Conservation (phyloP, 2,797 vertebrate species). For the Echiichthys vipera region DNA sequence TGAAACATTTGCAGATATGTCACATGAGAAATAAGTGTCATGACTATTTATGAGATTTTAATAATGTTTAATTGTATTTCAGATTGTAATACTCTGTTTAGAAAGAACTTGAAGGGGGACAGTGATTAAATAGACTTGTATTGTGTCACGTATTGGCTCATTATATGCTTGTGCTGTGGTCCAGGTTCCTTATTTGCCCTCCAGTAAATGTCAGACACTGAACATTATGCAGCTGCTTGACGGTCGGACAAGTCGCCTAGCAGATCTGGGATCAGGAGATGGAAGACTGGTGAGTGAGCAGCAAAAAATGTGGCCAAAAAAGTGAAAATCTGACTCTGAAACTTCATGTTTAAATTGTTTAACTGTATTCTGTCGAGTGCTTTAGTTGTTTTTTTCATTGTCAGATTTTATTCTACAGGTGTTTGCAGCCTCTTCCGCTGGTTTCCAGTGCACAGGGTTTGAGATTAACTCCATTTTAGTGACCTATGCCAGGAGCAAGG, state of each 20-base stretch:
- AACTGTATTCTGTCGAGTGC: neutral
- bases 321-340: neutral
- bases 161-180: constrained; percentile 31
- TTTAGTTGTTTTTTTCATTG: neutral
- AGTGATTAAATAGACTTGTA: neutral
- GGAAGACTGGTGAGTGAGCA: constrained; percentile 79
- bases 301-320: neutral
- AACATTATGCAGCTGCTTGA: constrained; percentile 82
- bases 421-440: constrained; percentile 79
- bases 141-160: constrained; percentile 5
- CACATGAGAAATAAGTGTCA: neutral
- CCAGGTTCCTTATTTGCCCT: constrained; percentile 86
- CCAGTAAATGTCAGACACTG: constrained; percentile 75
- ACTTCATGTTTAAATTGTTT: neutral
- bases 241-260: constrained; percentile 78
- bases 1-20: constrained; percentile 3
- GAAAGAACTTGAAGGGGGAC: neutral
- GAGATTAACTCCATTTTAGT: constrained; percentile 85
- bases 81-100: neutral
- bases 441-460: constrained; percentile 85
- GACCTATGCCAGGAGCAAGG: constrained; percentile 76
- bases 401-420: constrained; percentile 64
- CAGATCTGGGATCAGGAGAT: constrained; percentile 86
- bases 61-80: neutral
- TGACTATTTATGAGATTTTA: neutral